Percentiles rank a stretch among this genome's conserved stretches.
Evolutionary conservation across 2,113 vertebrate genomes (phyloP).

Genomic region (Mungos mungo): DNA sequence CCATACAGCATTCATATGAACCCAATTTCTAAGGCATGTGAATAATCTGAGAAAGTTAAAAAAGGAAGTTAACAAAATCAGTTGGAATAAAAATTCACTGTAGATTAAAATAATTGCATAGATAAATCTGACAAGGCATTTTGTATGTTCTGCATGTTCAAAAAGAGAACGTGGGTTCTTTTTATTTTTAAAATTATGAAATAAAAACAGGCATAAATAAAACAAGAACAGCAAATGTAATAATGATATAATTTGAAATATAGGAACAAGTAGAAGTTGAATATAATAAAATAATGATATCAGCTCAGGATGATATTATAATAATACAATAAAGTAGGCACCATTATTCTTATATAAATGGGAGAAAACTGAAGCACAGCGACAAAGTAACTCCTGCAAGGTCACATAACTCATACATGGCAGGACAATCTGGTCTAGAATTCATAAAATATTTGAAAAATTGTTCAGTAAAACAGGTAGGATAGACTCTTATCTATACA

Average conservation of each 20-base stretch:
- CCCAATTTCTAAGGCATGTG: neutral
- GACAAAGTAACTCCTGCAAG: neutral
- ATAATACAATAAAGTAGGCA: neutral
- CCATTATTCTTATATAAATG: neutral
- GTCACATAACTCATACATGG: neutral
- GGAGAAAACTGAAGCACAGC: neutral
- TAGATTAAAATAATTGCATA: neutral
- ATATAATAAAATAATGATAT: neutral
- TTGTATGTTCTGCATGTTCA: neutral
- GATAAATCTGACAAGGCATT: neutral
- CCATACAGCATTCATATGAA: neutral
- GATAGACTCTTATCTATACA: neutral
- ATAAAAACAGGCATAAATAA: neutral
- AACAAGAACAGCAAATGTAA: neutral
- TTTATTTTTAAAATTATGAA: neutral
- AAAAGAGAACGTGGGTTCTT: neutral
- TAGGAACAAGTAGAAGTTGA: neutral
- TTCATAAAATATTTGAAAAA: neutral
- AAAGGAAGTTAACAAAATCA: neutral
- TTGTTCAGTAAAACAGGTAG: neutral
- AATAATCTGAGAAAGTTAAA: neutral
- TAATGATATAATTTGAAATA: neutral
- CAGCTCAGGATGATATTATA: neutral
- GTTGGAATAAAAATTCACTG: neutral
- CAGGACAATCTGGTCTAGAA: neutral